These are phyloP conservation scores for Blastobasis lacticolella DNA, from an alignment of 2,888 invertebrate genomes.

Conservation along the genomic window DNA sequence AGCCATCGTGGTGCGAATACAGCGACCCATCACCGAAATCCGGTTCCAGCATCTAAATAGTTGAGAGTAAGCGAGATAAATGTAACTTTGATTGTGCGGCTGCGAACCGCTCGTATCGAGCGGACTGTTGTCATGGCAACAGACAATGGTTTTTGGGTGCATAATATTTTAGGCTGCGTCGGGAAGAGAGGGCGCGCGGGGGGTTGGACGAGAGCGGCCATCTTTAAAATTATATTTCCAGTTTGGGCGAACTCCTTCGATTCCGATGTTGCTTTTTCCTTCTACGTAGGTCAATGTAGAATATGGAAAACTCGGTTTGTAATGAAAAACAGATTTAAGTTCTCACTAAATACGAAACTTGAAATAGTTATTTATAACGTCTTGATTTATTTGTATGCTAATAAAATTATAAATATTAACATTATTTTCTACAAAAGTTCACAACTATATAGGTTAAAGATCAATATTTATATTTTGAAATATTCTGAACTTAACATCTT, in stretches of 20 bases:
- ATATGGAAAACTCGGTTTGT: constrained; percentile 29
- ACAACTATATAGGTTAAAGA: no score
- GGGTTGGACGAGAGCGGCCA: constrained; percentile 56
- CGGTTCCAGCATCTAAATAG: constrained; percentile 51
- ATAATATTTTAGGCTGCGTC: constrained; percentile 74
- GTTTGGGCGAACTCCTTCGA: constrained; percentile 62
- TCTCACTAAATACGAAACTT: no score
- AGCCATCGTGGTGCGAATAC: constrained; percentile 56
- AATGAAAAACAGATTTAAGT: no score
- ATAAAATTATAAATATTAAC: no score
- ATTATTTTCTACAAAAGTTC: no score
- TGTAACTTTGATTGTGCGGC: constrained; percentile 52
- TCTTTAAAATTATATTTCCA: constrained; percentile 74
- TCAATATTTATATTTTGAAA: no score
- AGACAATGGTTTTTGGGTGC: constrained; percentile 75
- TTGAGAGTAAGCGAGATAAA: constrained; percentile 64
- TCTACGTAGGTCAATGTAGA: constrained; percentile 31
- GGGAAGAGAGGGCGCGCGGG: constrained; percentile 41
- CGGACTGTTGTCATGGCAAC: constrained; percentile 69
- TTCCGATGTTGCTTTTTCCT: constrained; percentile 47
- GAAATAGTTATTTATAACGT: no score
- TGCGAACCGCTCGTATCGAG: constrained; percentile 59
- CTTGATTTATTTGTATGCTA: no score
- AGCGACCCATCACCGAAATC: constrained; percentile 45
- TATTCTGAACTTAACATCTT: no score